Evolutionary conservation across 2,113 vertebrate species (phyloP).

Genomic region (Lampris megalopsis): DNA sequence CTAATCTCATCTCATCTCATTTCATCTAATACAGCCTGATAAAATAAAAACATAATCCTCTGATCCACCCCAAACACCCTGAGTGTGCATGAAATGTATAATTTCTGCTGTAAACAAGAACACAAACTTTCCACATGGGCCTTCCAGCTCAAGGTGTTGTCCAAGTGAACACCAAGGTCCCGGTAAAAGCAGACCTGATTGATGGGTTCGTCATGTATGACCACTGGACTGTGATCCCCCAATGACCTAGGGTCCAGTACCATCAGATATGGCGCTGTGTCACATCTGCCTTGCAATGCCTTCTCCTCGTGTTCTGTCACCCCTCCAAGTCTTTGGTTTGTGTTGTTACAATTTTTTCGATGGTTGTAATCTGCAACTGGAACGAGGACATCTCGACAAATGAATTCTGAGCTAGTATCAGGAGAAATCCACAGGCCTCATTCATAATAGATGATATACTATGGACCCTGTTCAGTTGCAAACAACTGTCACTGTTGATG

Average conservation of each 20-base stretch:
- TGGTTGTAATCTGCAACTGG: slow-evolving; percentile 13
- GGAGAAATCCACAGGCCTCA: slow-evolving; percentile 35
- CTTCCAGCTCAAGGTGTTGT: no score
- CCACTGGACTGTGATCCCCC: neutral
- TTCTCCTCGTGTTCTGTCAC: neutral
- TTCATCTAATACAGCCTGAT: neutral
- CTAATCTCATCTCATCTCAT: no score
- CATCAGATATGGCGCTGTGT: no score
- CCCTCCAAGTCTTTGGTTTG: slow-evolving; percentile 29
- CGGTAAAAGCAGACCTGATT: no score
- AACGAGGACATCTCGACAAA: slow-evolving; percentile 23
- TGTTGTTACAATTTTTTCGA: slow-evolving; percentile 12
- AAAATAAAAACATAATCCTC: no score
- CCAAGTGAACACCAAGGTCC: no score
- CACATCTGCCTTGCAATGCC: neutral
- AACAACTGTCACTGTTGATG: slow-evolving; percentile 53
- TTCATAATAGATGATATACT: slow-evolving; percentile 33
- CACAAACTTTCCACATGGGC: no score
- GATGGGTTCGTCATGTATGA: no score
- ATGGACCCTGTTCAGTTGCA: slow-evolving; percentile 53
- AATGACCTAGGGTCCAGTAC: neutral
- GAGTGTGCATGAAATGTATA: no score
- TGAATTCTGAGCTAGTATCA: slow-evolving; percentile 43
- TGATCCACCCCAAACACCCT: no score
- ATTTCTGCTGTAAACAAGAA: no score